Percentiles rank a stretch among this genome's conserved stretches.
Evolutionary conservation across 1,140 invertebrate species (phyloP).

Genomic region (Eueides isabella): DNA sequence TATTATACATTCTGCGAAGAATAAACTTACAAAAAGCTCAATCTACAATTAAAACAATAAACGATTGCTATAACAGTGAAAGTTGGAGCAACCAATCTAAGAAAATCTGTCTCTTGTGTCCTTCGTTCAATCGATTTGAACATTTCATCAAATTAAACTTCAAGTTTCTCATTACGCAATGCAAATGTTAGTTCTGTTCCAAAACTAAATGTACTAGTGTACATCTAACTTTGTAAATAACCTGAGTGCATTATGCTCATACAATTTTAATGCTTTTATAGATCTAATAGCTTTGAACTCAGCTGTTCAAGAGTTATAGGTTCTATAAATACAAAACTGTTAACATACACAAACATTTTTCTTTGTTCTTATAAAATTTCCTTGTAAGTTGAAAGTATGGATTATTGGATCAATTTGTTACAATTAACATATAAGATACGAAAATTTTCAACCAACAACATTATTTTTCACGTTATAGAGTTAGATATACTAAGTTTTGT

Average conservation of each 20-base stretch:
- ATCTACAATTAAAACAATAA: constrained; percentile 14
- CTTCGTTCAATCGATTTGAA: constrained; percentile 18
- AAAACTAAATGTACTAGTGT: neutral
- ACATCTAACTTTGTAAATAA: constrained; percentile 4
- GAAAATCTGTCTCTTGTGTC: constrained; percentile 20
- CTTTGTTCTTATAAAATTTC: too few relatives aligned
- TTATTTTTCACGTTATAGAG: too few relatives aligned
- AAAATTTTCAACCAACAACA: too few relatives aligned
- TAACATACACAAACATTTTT: neutral
- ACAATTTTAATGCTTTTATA: neutral
- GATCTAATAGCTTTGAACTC: neutral
- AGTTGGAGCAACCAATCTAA: constrained; percentile 23
- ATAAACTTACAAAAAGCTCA: neutral
- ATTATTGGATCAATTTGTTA: too few relatives aligned
- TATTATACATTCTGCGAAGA: neutral
- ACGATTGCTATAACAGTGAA: constrained; percentile 12
- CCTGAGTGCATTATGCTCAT: neutral
- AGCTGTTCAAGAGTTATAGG: neutral
- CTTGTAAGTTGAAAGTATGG: too few relatives aligned
- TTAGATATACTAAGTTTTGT: too few relatives aligned
- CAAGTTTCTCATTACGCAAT: constrained; percentile 18
- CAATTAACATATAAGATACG: too few relatives aligned
- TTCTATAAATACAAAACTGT: neutral
- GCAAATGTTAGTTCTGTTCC: constrained; percentile 16
- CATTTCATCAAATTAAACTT: constrained; percentile 27